Evolutionary conservation across 1,140 invertebrate genomes (phyloP).

Genomic region (Philaenus spumarius): DNA sequence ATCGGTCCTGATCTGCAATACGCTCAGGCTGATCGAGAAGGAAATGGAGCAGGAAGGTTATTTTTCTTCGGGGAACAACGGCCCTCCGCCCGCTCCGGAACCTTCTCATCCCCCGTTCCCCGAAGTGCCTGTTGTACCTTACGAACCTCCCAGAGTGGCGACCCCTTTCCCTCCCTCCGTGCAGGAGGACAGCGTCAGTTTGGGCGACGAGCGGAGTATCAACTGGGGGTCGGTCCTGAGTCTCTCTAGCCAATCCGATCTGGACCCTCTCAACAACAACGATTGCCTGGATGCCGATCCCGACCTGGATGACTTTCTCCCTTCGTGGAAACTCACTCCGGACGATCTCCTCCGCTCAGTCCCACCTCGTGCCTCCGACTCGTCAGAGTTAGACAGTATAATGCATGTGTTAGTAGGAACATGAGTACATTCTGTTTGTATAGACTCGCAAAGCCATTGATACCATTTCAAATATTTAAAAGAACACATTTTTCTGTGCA

Average conservation of each 20-base stretch:
- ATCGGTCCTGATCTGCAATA: constrained; percentile 92
- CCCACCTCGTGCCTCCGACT: constrained; percentile 6
- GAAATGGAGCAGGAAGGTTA: constrained; percentile 77
- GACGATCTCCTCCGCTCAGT: constrained; percentile 56
- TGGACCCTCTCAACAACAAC: constrained; percentile 76
- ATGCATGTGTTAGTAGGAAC: constrained; percentile 24
- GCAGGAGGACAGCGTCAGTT: constrained; percentile 19
- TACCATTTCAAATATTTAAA: background rate
- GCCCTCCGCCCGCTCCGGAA: constrained; percentile 25
- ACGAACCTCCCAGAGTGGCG: constrained; percentile 43
- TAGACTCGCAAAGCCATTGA: background rate
- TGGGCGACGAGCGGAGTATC: constrained; percentile 67
- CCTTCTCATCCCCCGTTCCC: constrained; percentile 39
- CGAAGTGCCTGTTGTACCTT: constrained; percentile 41
- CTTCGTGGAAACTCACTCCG: constrained; percentile 54
- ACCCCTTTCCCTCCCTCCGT: constrained; percentile 35
- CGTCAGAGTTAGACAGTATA: constrained; percentile 21
- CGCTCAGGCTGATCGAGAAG: constrained; percentile 79
- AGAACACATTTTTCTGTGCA: constrained; percentile 4
- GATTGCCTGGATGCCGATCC: constrained; percentile 41
- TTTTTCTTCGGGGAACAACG: constrained; percentile 8
- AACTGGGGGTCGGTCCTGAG: constrained; percentile 88
- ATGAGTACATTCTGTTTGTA: constrained; percentile 3
- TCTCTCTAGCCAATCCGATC: constrained; percentile 71
- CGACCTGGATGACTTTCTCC: constrained; percentile 47